phyloP scores from a whole-genome alignment of 1,140 invertebrate species.

The Chelonus insularis region DNA sequence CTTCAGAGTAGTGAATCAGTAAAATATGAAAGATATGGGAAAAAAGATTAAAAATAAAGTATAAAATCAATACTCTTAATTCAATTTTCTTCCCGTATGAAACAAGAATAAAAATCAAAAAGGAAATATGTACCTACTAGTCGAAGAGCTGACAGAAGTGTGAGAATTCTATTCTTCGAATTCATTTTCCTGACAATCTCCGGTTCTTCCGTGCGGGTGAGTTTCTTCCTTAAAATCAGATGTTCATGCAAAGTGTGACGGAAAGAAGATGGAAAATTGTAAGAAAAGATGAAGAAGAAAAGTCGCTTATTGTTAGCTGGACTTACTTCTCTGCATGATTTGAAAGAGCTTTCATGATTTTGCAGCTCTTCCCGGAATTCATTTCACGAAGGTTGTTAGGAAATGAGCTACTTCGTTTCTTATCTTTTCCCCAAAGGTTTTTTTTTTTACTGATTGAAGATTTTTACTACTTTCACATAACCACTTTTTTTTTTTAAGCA shows the following conservation, averaged over 20 bases:
- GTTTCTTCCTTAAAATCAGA: constrained; percentile 8
- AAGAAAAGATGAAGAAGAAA: background rate
- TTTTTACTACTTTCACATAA: background rate
- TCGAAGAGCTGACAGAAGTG: no score
- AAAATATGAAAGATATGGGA: no score
- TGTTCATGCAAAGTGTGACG: background rate
- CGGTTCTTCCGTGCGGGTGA: constrained; percentile 3
- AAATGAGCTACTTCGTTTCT: constrained; percentile 15
- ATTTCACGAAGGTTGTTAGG: constrained; percentile 1
- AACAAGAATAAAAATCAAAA: no score
- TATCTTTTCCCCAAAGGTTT: background rate
- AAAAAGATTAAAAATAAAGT: no score
- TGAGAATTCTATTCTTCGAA: constrained; percentile 11
- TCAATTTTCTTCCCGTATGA: no score
- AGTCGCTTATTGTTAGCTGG: background rate
- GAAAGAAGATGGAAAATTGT: background rate
- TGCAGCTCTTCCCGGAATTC: background rate
- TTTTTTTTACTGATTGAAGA: background rate
- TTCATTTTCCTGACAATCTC: constrained; percentile 20
- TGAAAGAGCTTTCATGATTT: background rate
- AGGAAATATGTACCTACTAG: no score
- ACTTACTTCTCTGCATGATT: background rate
- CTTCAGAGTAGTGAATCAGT: no score
- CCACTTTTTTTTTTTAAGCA: background rate
- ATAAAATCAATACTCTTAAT: no score